phyloP scores from a whole-genome alignment of 2,797 vertebrate genomes.

The Pseudopleuronectes americanus region DNA sequence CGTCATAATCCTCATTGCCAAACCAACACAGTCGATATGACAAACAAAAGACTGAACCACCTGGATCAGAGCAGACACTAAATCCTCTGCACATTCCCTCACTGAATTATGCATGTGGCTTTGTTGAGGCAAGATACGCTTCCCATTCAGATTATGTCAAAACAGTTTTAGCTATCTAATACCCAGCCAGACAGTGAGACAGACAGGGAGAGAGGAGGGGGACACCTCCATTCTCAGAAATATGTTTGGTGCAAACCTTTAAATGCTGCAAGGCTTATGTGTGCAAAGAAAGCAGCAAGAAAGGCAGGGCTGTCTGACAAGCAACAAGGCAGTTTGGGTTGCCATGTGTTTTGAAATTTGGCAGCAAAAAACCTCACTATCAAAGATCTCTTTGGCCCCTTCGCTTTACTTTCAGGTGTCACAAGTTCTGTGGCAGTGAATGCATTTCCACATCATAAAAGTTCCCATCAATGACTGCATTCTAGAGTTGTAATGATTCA shows the following conservation, averaged over 20 bases:
- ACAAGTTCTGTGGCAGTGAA: too few relatives aligned
- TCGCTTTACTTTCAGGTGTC: too few relatives aligned
- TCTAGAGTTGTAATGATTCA: too few relatives aligned
- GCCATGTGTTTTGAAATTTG: not conserved
- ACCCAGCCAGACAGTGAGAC: slow-evolving; percentile 13
- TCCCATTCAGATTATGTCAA: slow-evolving; percentile 49
- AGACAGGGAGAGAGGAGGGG: slow-evolving; percentile 1
- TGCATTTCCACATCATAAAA: too few relatives aligned
- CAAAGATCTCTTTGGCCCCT: too few relatives aligned
- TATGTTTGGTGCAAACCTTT: slow-evolving; percentile 21
- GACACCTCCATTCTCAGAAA: slow-evolving; percentile 31
- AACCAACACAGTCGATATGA: slow-evolving; percentile 26
- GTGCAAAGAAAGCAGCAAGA: slow-evolving; percentile 11
- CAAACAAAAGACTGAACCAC: slow-evolving; percentile 47
- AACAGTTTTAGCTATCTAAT: slow-evolving; percentile 32
- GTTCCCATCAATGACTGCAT: too few relatives aligned
- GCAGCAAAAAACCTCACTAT: not conserved
- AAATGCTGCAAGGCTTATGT: slow-evolving; percentile 11
- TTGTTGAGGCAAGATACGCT: slow-evolving; percentile 29
- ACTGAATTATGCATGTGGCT: slow-evolving; percentile 51
- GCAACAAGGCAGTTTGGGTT: slow-evolving; percentile 9
- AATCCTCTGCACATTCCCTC: slow-evolving; percentile 41
- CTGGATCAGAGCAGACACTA: slow-evolving; percentile 27
- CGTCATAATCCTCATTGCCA: slow-evolving; percentile 15
- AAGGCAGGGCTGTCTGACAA: slow-evolving; percentile 31